Percentiles rank a stretch among this genome's conserved stretches.
Conservation (phyloP, 92 coral and sea anemone species). For the Blastomussa wellsi region DNA sequence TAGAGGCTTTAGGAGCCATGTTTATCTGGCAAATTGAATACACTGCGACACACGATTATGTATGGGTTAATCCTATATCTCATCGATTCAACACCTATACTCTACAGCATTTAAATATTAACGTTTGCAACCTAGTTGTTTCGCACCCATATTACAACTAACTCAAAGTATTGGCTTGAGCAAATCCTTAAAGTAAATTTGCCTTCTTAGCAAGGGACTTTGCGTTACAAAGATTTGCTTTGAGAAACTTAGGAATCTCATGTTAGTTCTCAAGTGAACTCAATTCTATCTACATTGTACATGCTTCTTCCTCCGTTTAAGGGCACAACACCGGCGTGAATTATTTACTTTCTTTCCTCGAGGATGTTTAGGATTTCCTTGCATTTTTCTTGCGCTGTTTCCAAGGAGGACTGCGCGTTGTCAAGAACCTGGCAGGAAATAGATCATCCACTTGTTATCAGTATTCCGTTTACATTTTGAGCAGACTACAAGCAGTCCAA, state of each 20-base stretch:
- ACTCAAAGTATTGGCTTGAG: too few species aligned
- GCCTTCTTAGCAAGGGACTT: neutral
- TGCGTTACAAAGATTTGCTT: neutral
- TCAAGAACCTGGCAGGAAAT: constrained; percentile 54
- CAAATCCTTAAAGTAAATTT: neutral
- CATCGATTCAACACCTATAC: too few species aligned
- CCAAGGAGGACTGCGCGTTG: constrained; percentile 78
- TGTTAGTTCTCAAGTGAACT: neutral
- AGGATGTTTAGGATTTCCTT: constrained; percentile 74
- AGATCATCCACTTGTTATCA: neutral
- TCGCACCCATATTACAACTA: too few species aligned
- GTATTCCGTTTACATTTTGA: neutral
- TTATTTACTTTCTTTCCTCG: constrained; percentile 56
- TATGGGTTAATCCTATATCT: too few species aligned
- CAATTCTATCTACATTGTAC: neutral
- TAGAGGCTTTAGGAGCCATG: too few species aligned
- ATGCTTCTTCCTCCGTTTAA: neutral
- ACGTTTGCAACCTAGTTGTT: too few species aligned
- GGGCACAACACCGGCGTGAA: neutral
- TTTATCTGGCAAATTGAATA: too few species aligned
- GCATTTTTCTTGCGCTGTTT: constrained; percentile 79
- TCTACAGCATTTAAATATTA: too few species aligned
- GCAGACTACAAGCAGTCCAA: too few species aligned
- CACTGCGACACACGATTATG: too few species aligned
- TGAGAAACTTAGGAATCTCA: neutral